Percentiles rank a stretch among this genome's conserved stretches.
Evolutionary conservation across 2,797 vertebrate genomes (phyloP).

Genomic region (Pangasius krempfi): DNA sequence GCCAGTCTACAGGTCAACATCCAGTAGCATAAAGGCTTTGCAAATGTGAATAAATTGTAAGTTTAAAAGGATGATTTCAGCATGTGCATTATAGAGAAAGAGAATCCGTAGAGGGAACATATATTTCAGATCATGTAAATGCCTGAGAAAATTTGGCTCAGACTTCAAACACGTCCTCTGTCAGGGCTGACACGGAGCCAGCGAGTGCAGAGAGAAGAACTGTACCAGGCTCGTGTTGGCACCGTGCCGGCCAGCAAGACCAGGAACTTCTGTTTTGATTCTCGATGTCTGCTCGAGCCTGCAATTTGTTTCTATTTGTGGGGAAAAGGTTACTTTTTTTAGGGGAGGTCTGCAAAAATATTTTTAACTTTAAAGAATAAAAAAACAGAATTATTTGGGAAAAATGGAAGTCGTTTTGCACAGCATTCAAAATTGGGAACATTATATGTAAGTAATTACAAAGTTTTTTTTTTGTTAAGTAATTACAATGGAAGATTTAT

Average conservation of each 20-base stretch:
- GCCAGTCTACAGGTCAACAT: background rate
- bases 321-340: background rate
- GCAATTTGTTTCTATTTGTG: background rate
- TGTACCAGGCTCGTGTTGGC: constrained; percentile 32
- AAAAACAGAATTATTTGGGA: background rate
- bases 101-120: background rate
- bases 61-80: background rate
- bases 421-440: background rate
- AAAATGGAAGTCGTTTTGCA: background rate
- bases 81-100: background rate
- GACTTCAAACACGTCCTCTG: constrained; percentile 69
- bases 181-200: constrained; percentile 61
- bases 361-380: background rate
- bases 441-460: background rate
- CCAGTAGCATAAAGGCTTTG: background rate
- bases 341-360: too few relatives aligned
- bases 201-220: constrained; percentile 36
- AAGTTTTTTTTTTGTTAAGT: background rate
- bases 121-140: constrained; percentile 4
- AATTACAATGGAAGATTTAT: background rate
- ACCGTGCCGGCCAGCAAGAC: constrained; percentile 35
- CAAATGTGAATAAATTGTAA: background rate
- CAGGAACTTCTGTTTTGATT: constrained; percentile 14
- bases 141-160: constrained; percentile 70
- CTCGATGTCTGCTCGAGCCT: background rate